phyloP scores from a whole-genome alignment of 1,140 invertebrate genomes.

The Mylabris phalerata region DNA sequence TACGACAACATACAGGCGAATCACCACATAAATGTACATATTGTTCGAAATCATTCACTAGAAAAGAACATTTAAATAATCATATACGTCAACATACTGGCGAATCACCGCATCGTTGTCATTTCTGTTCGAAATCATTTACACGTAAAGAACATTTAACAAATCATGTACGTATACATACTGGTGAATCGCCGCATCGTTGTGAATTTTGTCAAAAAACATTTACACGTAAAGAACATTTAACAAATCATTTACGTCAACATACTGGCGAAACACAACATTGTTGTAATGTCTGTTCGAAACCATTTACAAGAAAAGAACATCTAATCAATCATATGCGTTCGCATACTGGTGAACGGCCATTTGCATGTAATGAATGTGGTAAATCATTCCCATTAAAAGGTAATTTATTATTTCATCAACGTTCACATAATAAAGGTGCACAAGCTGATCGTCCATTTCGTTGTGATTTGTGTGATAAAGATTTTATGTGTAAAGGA shows the following conservation, averaged over 20 bases:
- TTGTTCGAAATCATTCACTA: conserved; percentile 76
- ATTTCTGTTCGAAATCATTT: conserved; percentile 77
- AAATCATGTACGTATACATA: conserved; percentile 64
- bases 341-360: conserved; percentile 83
- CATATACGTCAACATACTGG: conserved; percentile 72
- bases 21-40: conserved; percentile 65
- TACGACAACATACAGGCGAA: conserved; percentile 73
- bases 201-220: conserved; percentile 76
- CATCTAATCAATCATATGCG: conserved; percentile 70
- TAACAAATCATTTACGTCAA: conserved; percentile 67
- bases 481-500: conserved; percentile 95
- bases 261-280: conserved; percentile 67
- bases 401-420: conserved; percentile 84
- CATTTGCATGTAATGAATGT: conserved; percentile 73
- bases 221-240: conserved; percentile 75
- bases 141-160: conserved; percentile 76
- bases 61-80: conserved; percentile 86
- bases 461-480: conserved; percentile 91
- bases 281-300: conserved; percentile 64
- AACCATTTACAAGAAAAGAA: conserved; percentile 61
- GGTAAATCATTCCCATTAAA: conserved; percentile 82
- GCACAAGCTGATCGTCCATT: conserved; percentile 83
- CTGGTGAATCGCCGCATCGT: conserved; percentile 72
- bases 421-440: conserved; percentile 86
- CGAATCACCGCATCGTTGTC: conserved; percentile 74